Percentiles rank a stretch among this genome's conserved stretches.
phyloP scores from a whole-genome alignment of 2,113 vertebrate genomes.

The Indri indri region DNA sequence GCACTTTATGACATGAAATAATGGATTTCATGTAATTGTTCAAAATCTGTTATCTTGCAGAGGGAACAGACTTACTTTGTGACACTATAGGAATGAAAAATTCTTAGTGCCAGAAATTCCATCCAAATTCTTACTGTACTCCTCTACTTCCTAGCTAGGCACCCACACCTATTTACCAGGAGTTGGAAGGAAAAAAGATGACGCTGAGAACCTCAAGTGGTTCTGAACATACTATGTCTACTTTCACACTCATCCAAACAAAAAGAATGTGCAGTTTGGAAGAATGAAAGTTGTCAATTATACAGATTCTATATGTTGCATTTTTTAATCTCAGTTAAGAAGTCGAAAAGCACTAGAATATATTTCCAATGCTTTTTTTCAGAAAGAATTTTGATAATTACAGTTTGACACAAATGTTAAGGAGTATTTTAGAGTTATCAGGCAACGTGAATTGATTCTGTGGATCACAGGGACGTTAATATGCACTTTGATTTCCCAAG shows the following conservation, averaged over 20 bases:
- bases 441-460: background rate
- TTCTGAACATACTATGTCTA: background rate
- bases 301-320: background rate
- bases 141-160: background rate
- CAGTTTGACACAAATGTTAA: background rate
- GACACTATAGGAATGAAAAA: background rate
- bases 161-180: background rate
- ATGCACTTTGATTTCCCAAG: background rate
- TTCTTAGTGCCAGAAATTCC: background rate
- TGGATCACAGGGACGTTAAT: background rate
- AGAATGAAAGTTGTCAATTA: background rate
- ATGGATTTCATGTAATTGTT: background rate
- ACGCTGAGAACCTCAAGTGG: background rate
- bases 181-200: background rate
- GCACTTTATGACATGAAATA: background rate
- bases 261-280: background rate
- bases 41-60: background rate
- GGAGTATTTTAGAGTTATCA: background rate
- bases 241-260: background rate
- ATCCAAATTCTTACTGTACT: background rate
- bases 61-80: background rate
- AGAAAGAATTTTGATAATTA: background rate
- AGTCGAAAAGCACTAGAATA: background rate
- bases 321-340: constrained; percentile 32
- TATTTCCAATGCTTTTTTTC: background rate